Evolutionary conservation across 2,797 vertebrate species (phyloP).

Genomic region (Ispidina picta): DNA sequence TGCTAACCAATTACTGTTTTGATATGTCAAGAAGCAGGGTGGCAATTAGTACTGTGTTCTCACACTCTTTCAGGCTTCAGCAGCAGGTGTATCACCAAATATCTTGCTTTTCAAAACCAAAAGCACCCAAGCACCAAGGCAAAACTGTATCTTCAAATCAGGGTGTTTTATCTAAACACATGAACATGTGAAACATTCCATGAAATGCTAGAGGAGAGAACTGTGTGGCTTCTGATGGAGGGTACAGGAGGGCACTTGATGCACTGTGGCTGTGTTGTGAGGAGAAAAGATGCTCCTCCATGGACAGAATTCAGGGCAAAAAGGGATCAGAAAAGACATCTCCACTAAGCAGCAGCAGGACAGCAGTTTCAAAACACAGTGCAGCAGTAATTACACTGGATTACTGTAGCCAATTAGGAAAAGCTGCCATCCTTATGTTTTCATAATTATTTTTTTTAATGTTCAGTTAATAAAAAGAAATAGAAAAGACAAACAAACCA

Average conservation of each 20-base stretch:
- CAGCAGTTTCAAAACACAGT: rapidly evolving
- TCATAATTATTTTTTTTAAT: neutral
- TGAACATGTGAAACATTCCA: neutral
- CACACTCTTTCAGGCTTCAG: neutral
- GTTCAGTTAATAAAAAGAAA: neutral
- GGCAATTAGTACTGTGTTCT: neutral
- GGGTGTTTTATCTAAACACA: neutral
- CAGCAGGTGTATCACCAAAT: neutral
- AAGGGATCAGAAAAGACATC: neutral
- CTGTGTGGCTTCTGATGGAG: neutral
- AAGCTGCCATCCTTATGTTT: neutral
- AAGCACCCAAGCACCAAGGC: neutral
- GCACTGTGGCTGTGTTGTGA: neutral
- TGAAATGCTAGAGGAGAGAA: neutral
- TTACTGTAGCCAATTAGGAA: neutral
- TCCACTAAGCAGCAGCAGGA: neutral
- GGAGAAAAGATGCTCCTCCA: neutral
- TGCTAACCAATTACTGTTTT: neutral
- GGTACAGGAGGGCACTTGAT: rapidly evolving
- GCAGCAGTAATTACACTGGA: neutral
- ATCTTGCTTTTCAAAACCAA: neutral
- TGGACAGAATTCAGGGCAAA: neutral
- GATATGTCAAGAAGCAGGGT: neutral
- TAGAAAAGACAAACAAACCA: neutral
- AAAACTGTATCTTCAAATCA: neutral